Evolutionary conservation across 2,113 vertebrate species (phyloP).

Genomic region (Vireo altiloquus): DNA sequence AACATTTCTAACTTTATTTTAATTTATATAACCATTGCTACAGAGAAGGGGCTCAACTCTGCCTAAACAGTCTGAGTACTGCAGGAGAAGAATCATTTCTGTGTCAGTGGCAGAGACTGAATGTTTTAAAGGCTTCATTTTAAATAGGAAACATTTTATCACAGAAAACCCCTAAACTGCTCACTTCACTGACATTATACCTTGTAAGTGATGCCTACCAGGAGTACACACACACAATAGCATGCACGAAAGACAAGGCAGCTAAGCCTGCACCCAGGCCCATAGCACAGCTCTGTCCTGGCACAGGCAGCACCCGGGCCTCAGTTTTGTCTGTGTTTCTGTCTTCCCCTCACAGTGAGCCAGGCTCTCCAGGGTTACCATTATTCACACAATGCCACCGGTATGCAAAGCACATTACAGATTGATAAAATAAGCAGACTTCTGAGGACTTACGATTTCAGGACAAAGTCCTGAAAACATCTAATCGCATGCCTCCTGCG

Average conservation of each 20-base stretch:
- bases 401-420: background rate
- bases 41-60: background rate
- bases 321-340: background rate
- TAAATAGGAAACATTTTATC: background rate
- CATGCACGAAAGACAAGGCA: rapidly evolving
- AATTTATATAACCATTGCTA: background rate
- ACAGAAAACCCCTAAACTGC: background rate
- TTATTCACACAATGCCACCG: background rate
- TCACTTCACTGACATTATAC: background rate
- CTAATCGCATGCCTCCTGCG: background rate
- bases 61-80: background rate
- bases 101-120: background rate
- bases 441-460: background rate
- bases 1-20: conserved; percentile 10
- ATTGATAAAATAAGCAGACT: background rate
- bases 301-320: background rate
- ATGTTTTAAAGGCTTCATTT: background rate
- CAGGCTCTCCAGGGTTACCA: background rate
- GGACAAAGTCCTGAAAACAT: conserved; percentile 27
- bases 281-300: rapidly evolving
- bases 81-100: background rate
- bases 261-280: background rate
- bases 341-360: background rate
- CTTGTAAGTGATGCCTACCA: background rate
- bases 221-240: background rate